Conservation (phyloP, 2,113 vertebrate genomes). For the Camelus bactrianus region DNA sequence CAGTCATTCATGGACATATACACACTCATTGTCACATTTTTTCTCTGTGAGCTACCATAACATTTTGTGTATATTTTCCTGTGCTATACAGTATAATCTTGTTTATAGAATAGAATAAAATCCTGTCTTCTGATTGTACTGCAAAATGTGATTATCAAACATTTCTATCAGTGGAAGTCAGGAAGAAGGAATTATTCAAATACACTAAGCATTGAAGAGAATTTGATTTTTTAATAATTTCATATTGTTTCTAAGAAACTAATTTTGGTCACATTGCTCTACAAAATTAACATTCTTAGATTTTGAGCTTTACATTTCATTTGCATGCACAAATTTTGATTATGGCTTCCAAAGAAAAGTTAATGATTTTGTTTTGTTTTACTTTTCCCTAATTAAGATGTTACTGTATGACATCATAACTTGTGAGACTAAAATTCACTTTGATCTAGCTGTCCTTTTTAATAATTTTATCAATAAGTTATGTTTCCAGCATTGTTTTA, state of each 20-base stretch:
- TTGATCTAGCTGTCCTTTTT: background rate
- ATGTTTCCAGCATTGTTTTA: background rate
- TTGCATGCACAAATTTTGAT: background rate
- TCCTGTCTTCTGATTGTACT: background rate
- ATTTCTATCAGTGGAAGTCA: background rate
- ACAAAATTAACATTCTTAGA: conserved; percentile 19
- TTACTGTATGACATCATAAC: background rate
- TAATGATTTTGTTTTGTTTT: background rate
- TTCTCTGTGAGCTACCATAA: too few species aligned
- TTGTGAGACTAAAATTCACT: background rate
- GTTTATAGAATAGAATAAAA: background rate
- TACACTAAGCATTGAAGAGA: background rate
- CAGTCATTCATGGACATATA: too few species aligned
- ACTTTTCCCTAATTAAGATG: background rate
- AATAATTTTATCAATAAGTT: conserved; percentile 1
- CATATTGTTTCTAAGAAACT: background rate
- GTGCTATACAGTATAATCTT: too few species aligned
- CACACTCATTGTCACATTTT: too few species aligned
- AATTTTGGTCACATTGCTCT: background rate
- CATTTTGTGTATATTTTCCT: too few species aligned
- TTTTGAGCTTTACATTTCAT: background rate
- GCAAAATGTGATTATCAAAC: conserved; percentile 32
- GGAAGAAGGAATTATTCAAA: conserved; percentile 6
- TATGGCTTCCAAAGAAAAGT: background rate
- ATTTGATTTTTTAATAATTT: conserved; percentile 17